Percentiles rank a stretch among this genome's conserved stretches.
These are phyloP conservation scores for Eleutherodactylus coqui DNA, from an alignment of 2,797 vertebrate genomes.

Conservation along the genomic window DNA sequence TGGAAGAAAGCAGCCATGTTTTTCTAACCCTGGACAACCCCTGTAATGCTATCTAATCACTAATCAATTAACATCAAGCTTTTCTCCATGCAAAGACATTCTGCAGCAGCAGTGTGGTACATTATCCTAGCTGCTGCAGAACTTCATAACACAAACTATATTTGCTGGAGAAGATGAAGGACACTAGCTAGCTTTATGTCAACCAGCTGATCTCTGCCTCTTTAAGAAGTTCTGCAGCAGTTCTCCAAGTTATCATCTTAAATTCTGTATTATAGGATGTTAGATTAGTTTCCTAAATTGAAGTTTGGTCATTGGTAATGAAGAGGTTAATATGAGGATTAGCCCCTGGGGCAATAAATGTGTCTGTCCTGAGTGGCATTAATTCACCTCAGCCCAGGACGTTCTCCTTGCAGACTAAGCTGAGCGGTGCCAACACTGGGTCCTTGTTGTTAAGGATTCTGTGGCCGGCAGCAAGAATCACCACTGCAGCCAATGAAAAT, in stretches of 20 bases:
- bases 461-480: neutral
- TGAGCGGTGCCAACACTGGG: neutral
- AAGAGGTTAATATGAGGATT: neutral
- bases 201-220: neutral
- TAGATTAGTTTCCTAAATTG: neutral
- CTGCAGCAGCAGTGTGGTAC: no score
- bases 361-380: conserved; percentile 35
- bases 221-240: conserved; percentile 14
- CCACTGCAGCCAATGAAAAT: conserved; percentile 16
- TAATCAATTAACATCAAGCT: no score
- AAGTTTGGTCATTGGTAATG: neutral
- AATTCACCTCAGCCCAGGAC: neutral
- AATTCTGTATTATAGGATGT: neutral
- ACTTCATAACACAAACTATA: no score
- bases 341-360: neutral
- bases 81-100: no score
- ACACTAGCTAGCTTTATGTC: neutral
- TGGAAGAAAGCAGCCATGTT: no score
- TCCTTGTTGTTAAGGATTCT: conserved; percentile 12
- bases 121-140: no score
- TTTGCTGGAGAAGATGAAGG: neutral
- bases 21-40: no score
- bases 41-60: no score
- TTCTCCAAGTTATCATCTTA: neutral
- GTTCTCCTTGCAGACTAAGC: neutral